These are phyloP conservation scores for Asteroscopus sphinx DNA, from an alignment of 2,888 invertebrate genomes.

Conservation along the genomic window DNA sequence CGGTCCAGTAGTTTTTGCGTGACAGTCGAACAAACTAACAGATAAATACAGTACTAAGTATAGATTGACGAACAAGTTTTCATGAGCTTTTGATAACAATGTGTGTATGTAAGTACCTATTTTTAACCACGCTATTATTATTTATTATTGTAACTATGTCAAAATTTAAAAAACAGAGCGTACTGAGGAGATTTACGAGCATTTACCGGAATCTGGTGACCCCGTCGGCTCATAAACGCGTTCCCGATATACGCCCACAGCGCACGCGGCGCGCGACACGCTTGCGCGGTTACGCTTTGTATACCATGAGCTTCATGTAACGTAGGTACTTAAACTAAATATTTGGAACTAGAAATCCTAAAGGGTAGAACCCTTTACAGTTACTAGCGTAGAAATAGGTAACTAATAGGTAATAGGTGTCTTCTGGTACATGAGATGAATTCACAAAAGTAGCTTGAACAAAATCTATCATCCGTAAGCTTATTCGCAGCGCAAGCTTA, in stretches of 20 bases:
- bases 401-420: too few species aligned
- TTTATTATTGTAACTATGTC: conserved; percentile 74
- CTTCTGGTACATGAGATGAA: too few species aligned
- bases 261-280: conserved; percentile 53
- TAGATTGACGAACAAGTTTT: conserved; percentile 1
- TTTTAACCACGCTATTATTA: conserved; percentile 61
- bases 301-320: conserved; percentile 7
- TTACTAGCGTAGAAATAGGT: too few species aligned
- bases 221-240: conserved; percentile 83
- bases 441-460: too few species aligned
- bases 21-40: too few species aligned
- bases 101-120: conserved; percentile 16
- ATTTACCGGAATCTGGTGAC: conserved; percentile 85
- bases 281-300: conserved; percentile 33
- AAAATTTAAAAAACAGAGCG: conserved; percentile 78
- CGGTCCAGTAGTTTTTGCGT: too few species aligned
- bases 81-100: conserved; percentile 14
- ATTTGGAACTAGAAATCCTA: too few species aligned
- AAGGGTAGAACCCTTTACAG: too few species aligned
- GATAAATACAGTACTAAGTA: too few species aligned
- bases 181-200: conserved; percentile 79
- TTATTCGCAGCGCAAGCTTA: too few species aligned
- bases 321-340: background rate
- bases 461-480: too few species aligned
- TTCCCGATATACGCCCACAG: conserved; percentile 73